Percentiles rank a stretch among this genome's conserved stretches.
These are phyloP conservation scores for Euwallacea similis DNA, from an alignment of 1,140 invertebrate genomes.

Conservation along the genomic window DNA sequence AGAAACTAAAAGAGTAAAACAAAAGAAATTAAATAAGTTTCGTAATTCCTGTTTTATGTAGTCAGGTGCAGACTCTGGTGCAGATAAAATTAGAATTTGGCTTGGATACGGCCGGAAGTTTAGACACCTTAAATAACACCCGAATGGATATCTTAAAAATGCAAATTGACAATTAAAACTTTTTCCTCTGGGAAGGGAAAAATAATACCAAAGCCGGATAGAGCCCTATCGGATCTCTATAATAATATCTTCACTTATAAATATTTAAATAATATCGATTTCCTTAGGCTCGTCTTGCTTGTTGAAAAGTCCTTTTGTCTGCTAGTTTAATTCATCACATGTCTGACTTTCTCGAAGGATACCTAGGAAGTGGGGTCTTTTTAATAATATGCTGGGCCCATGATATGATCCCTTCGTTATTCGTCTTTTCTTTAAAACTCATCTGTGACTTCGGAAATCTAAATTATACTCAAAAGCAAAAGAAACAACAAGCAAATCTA, in stretches of 20 bases:
- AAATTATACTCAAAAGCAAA: no score
- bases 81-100: slow-evolving; percentile 37
- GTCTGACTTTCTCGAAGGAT: no score
- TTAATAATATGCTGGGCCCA: no score
- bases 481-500: no score
- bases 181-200: slow-evolving; percentile 18
- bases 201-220: slow-evolving; percentile 23
- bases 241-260: slow-evolving; percentile 14
- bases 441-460: no score
- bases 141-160: slow-evolving; percentile 37
- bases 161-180: slow-evolving; percentile 39
- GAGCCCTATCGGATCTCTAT: neutral
- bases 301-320: no score
- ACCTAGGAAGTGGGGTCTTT: no score
- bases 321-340: no score
- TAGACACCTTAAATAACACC: slow-evolving; percentile 38
- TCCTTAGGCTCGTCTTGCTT: no score
- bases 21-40: slow-evolving; percentile 30
- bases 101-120: slow-evolving; percentile 31
- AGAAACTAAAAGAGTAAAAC: slow-evolving; percentile 25
- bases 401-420: no score
- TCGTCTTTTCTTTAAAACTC: no score
- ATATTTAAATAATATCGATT: neutral
- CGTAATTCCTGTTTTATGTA: slow-evolving; percentile 30
- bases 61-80: slow-evolving; percentile 34